Base-by-base conservation (phyloP, 2,797 vertebrate species). In the Melanotaenia trifasciata region DNA sequence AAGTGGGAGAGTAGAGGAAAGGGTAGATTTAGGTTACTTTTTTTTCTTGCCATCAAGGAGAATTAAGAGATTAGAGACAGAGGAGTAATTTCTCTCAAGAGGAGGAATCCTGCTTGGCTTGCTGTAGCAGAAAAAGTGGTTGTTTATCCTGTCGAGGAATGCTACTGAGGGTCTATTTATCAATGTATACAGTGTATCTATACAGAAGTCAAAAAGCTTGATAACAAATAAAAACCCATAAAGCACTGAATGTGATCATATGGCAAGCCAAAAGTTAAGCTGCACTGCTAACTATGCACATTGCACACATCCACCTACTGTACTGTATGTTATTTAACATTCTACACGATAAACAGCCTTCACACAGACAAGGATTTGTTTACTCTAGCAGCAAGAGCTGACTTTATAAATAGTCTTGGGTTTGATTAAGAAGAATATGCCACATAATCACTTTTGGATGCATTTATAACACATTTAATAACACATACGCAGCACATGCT, bases 51-150 rank as follows among this genome's bases (percentile, higher is more conserved):
- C 51, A 77, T 85, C 58, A 32, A 60, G 57, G 51, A 78, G 87
- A 87, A 90, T 88, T 79, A 92, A 80, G 72, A 77, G 89, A 89
- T 92, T 86, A 89, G 66, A 74, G 50, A 50, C 47, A 58, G 70
- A 67, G 36, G 57, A 74, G 67, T 72, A n/a, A 33, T 80, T 76
- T 83, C 63, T 58, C 30, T 77, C 70, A 73, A 71, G 5, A 36
- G 24, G 65, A 71, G 38, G 69, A 76, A 73, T 73, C 57, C 57
- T 43, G 43, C 72, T 69, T 28, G 43, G 69, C 53, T 75, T 63
- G 65, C 30, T 74, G 45, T 60, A 38, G 60, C 18, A 58, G 33
- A 24, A 18, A 70, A 43, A 70, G n/a, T 62, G 68, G 79, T 83
- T 76, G 74, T 86, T 78, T 79, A 77, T 58, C 13, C 64, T 69